Conservation (phyloP, 1,140 invertebrate species). For the Plodia interpunctella region DNA sequence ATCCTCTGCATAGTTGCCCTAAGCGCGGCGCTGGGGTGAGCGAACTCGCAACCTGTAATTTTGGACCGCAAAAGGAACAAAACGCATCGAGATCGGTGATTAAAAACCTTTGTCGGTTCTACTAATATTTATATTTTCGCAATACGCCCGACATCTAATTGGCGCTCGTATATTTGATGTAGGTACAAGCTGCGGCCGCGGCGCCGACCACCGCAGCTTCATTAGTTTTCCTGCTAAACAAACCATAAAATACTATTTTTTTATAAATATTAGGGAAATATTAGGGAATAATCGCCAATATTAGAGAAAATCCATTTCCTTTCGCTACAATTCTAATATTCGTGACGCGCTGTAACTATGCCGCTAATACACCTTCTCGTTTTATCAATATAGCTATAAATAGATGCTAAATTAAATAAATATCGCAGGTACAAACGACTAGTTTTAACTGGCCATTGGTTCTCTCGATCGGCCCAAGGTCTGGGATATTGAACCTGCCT, state of each 20-base stretch:
- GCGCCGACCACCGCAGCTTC: constrained; percentile 59
- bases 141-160: constrained; percentile 73
- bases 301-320: constrained; percentile 43
- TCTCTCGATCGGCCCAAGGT: constrained; percentile 66
- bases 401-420: constrained; percentile 55
- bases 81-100: constrained; percentile 70
- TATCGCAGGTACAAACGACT: constrained; percentile 64
- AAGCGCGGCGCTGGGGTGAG: constrained; percentile 66
- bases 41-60: constrained; percentile 72
- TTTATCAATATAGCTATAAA: constrained; percentile 45
- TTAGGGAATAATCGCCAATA: constrained; percentile 49
- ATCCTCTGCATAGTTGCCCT: constrained; percentile 70
- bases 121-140: constrained; percentile 77
- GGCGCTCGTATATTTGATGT: constrained; percentile 52
- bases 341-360: background rate
- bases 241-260: constrained; percentile 67
- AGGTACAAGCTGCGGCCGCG: constrained; percentile 33
- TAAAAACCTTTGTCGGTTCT: constrained; percentile 77
- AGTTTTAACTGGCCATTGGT: constrained; percentile 57
- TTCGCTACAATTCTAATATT: constrained; percentile 20
- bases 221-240: constrained; percentile 71
- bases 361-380: constrained; percentile 14
- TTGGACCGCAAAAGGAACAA: constrained; percentile 74
- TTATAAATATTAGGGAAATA: constrained; percentile 54
- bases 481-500: constrained; percentile 73